phyloP scores from a whole-genome alignment of 2,797 vertebrate species.

The Spheniscus humboldti region DNA sequence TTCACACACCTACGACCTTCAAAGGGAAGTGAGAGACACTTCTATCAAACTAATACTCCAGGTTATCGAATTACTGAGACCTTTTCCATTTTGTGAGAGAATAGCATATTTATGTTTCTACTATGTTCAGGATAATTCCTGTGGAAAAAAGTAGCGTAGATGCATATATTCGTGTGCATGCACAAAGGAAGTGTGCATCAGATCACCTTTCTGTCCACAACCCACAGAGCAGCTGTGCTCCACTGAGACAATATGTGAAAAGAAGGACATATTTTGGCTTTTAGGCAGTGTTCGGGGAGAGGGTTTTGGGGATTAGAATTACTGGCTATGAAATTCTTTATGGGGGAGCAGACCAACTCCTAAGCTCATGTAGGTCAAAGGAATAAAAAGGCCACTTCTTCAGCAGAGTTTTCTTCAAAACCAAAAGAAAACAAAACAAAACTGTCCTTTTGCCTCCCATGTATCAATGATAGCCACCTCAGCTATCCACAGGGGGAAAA shows the following conservation, averaged over 20 bases:
- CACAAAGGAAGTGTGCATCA: not conserved
- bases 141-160: not conserved
- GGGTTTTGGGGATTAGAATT: not conserved
- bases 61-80: not conserved
- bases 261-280: not conserved
- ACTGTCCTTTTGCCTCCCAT: not conserved
- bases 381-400: not conserved
- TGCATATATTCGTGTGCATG: not conserved
- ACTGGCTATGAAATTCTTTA: not conserved
- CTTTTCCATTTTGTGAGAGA: not conserved
- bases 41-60: not conserved
- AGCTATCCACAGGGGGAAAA: not conserved
- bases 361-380: not conserved
- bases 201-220: not conserved
- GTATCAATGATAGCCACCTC: not conserved
- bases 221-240: not conserved
- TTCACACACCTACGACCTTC: not conserved
- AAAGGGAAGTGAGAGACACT: not conserved
- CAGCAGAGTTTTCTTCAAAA: not conserved
- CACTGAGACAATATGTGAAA: not conserved
- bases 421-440: not conserved
- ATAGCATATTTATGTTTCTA: not conserved
- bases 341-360: not conserved
- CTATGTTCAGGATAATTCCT: not conserved
- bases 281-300: not conserved